Conservation (phyloP, 1,140 invertebrate genomes). For the Rhagoletis pomonella region DNA sequence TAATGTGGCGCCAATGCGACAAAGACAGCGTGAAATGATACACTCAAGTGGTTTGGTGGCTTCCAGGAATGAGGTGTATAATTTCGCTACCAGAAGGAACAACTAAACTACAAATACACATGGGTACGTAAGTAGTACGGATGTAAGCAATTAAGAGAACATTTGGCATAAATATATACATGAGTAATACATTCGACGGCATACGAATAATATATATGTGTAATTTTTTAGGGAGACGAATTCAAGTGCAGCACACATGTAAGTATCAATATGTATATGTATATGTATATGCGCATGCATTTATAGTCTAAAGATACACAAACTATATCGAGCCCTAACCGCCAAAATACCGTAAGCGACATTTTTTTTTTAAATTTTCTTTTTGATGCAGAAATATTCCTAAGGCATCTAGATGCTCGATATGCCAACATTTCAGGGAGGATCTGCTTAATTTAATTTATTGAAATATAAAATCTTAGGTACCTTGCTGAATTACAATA, state of each 20-base stretch:
- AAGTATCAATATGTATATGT: not conserved
- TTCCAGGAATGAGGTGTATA: constrained; percentile 47
- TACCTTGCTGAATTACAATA: too few species aligned
- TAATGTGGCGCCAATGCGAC: constrained; percentile 46
- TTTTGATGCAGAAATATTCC: too few species aligned
- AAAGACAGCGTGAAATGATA: constrained; percentile 47
- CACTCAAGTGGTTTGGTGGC: not conserved
- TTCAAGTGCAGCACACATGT: not conserved
- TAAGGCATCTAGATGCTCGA: not conserved
- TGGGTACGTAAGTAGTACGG: not conserved
- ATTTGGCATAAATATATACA: constrained; percentile 2
- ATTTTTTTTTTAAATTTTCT: too few species aligned
- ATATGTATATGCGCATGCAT: not conserved
- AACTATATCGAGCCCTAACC: not conserved
- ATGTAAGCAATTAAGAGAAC: constrained; percentile 44
- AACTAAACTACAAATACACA: not conserved
- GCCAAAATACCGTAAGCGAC: too few species aligned
- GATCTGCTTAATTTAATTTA: not conserved
- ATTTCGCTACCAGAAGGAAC: constrained; percentile 23
- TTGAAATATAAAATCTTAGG: not conserved
- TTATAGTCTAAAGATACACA: not conserved
- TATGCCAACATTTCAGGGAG: not conserved
- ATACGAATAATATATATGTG: not conserved
- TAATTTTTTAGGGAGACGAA: not conserved
- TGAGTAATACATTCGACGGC: not conserved